Conservation (phyloP, 1,140 invertebrate genomes). For the Sycophaga agraensis region DNA sequence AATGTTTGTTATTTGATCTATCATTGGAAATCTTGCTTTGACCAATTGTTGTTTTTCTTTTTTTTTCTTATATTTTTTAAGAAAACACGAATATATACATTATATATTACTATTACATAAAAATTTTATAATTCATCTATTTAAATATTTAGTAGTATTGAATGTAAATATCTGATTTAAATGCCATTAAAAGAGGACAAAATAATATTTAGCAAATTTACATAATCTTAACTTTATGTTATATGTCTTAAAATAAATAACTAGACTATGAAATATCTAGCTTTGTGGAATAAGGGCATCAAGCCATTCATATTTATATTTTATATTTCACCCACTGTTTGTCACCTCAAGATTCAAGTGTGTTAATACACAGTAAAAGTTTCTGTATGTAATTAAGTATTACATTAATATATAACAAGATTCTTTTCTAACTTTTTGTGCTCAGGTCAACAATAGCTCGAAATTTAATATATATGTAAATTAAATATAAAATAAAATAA, state of each 20-base stretch:
- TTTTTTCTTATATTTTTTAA: slow-evolving; percentile 1
- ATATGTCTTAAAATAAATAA: not conserved
- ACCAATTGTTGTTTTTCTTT: not conserved
- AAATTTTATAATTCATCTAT: not conserved
- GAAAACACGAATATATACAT: slow-evolving; percentile 4
- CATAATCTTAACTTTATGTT: not conserved
- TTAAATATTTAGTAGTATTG: not conserved
- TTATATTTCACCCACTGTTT: not conserved
- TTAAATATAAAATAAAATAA: no score
- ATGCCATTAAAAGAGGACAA: not conserved
- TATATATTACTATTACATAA: not conserved
- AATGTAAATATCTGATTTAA: slow-evolving; percentile 1
- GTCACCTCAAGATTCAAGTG: not conserved
- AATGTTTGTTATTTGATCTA: not conserved
- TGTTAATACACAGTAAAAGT: slow-evolving; percentile 4
- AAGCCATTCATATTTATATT: slow-evolving; percentile 4
- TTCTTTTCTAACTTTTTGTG: not conserved
- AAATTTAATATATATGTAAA: not conserved
- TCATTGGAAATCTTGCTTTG: not conserved
- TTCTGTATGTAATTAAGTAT: no score
- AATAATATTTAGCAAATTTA: not conserved
- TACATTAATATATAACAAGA: no score
- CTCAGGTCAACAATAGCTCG: no score
- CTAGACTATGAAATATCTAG: not conserved
- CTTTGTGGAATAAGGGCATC: slow-evolving; percentile 5